A percentile compares a stretch with the other conserved stretches of the same genome.
phyloP scores from a whole-genome alignment of 2,113 vertebrate genomes.

The Pelecanoides urinatrix region DNA sequence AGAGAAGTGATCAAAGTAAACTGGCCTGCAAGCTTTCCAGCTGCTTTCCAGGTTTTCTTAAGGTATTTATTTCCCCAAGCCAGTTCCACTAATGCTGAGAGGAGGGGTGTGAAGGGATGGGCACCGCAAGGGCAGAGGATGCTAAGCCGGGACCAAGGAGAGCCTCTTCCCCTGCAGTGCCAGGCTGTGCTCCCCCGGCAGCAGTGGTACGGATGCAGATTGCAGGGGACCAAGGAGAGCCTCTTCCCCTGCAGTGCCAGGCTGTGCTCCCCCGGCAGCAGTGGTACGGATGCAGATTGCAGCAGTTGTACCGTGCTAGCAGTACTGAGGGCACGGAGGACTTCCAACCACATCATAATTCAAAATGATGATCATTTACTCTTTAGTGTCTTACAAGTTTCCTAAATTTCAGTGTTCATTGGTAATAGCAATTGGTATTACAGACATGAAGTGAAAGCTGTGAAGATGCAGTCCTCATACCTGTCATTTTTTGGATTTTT shows the following conservation, averaged over 20 bases:
- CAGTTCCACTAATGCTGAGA: neutral
- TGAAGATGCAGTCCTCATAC: neutral
- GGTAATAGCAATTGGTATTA: neutral
- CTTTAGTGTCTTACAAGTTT: neutral
- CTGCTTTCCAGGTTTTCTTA: neutral
- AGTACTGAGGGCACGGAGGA: neutral
- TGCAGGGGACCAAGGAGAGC: neutral
- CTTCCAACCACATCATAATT: neutral
- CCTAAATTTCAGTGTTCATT: neutral
- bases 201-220: fast-evolving
- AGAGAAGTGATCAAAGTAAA: neutral
- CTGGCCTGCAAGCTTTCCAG: neutral
- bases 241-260: neutral
- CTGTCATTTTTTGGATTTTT: neutral
- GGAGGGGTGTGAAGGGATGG: neutral
- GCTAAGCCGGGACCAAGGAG: neutral
- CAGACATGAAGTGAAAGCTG: neutral
- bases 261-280: neutral
- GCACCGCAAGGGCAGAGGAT: neutral
- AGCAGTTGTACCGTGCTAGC: neutral
- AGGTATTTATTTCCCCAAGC: neutral
- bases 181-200: neutral
- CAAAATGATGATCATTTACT: neutral
- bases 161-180: neutral
- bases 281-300: neutral